Base-by-base conservation (phyloP, 2,113 vertebrate genomes). In the Hymenochirus boettgeri region DNA sequence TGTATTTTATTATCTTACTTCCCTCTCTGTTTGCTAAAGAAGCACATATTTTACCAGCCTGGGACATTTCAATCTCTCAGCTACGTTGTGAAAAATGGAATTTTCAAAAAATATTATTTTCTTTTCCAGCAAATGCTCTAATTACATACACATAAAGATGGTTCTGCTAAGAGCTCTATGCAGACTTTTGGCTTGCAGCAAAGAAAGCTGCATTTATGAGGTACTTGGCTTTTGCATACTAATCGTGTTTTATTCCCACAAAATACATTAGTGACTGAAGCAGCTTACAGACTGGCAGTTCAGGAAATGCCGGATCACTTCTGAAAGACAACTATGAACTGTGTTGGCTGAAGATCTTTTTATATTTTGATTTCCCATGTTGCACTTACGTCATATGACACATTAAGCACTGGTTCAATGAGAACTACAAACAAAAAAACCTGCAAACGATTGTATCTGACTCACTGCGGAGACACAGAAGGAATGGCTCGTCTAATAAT, bases 331-430 rank as follows among this genome's bases (percentile, higher is more conserved):
- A 56, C 19, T 33, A 23, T 7, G 3, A 29, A 29, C 18, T 9
- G 18, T 8, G 5, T 57, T 25, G 21, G 50, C 48, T 27, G 25
- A 46, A 42, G 48, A 52, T 25, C 12, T 22, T 48, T 22, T n/a
- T 42, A 2, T 35, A 9, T 35, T 7, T 35, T 35, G 10, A 47
- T 29, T 50, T 51, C 9, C 48, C 56, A 60, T 37, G 23, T 60
- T 60, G 65, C 65, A 69, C 65, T 69, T 53, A 57, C 22, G 11
- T 29, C 25, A 60, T 57, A 53, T 60, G 47, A 60, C 65, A 69
- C 31, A 60, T 48, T 60, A 59, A n/a, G 64, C 59, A 56, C 59
- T 67, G 64, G 56, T 52, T 51, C 48, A 59, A 53, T 45, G 23
- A 35, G 33, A 53, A 59, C 39, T 60, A 48, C 51, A 67, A 52